phyloP scores from a whole-genome alignment of 2,797 vertebrate genomes.

The Oreortyx pictus region DNA sequence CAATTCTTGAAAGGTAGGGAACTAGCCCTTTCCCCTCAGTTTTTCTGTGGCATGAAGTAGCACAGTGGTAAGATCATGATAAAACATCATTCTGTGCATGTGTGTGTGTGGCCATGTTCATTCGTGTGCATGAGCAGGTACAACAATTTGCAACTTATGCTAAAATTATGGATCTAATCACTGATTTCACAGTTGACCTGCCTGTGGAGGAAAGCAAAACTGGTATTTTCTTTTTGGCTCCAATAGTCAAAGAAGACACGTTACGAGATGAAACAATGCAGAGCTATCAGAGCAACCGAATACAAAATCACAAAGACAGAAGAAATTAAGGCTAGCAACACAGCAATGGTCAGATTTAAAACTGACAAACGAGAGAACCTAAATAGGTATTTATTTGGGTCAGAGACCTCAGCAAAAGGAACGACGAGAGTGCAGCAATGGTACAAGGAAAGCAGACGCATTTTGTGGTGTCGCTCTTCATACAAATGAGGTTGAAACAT shows the following conservation, averaged over 20 bases:
- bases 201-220: neutral
- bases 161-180: neutral
- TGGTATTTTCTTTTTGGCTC: neutral
- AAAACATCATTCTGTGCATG: neutral
- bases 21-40: neutral
- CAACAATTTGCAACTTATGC: neutral
- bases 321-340: neutral
- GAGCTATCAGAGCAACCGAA: neutral
- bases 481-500: neutral
- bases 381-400: neutral
- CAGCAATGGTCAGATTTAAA: neutral
- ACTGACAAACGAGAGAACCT: neutral
- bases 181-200: neutral
- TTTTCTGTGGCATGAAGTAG: neutral
- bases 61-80: neutral
- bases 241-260: neutral
- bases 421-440: neutral
- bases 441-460: neutral
- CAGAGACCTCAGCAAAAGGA: neutral
- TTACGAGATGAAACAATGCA: neutral
- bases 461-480: neutral
- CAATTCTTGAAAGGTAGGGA: neutral
- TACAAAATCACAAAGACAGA: neutral
- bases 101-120: fast-evolving
- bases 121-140: neutral